A percentile compares a stretch with the other conserved stretches of the same genome.
phyloP scores from a whole-genome alignment of 2,888 invertebrate genomes.

The Allolobophora icterica region DNA sequence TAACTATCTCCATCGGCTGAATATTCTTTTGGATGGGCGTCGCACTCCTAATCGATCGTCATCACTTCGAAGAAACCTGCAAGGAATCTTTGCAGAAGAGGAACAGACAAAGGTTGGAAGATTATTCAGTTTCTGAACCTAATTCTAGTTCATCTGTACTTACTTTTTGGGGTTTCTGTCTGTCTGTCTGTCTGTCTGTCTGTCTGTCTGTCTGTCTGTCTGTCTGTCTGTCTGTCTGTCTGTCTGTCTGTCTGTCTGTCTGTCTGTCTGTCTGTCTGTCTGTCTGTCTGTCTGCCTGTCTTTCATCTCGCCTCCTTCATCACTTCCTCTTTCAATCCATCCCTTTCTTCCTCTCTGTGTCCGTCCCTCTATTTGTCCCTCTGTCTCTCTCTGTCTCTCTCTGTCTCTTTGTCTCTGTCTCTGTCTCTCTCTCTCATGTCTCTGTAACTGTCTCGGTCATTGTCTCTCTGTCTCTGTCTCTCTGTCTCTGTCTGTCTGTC shows the following conservation, averaged over 20 bases:
- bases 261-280: neutral
- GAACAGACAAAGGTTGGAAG: constrained; percentile 13
- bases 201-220: no score
- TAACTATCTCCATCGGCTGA: neutral
- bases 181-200: neutral
- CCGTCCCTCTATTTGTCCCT: neutral
- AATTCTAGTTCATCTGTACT: neutral
- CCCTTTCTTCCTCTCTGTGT: neutral
- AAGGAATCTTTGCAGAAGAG: neutral
- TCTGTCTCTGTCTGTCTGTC: neutral
- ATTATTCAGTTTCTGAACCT: neutral
- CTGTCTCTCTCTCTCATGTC: neutral
- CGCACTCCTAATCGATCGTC: constrained; percentile 7
- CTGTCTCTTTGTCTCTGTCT: no score
- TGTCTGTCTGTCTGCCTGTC: no score
- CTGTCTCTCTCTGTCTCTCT: neutral
- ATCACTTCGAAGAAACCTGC: neutral
- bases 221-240: no score
- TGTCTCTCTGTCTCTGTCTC: no score
- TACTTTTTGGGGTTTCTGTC: neutral
- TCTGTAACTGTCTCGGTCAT: neutral
- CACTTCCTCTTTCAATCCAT: neutral
- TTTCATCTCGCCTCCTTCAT: no score
- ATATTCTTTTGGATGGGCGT: neutral
- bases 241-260: neutral